Conservation (phyloP, 2,113 vertebrate species). For the Catharus minimus region DNA sequence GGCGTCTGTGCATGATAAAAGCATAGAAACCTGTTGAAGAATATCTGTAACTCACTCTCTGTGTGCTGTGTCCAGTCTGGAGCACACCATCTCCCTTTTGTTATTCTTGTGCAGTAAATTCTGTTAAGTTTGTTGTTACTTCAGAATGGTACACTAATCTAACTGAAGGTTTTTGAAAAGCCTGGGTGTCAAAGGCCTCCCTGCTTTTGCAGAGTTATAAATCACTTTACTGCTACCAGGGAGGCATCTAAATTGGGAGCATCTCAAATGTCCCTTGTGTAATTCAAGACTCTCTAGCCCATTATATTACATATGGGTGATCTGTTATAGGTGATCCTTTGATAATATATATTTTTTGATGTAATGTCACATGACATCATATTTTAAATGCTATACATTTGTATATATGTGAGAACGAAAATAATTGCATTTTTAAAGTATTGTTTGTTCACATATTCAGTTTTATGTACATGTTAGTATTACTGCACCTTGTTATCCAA, state of each 20-base stretch:
- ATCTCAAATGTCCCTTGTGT: not conserved
- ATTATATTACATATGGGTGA: not conserved
- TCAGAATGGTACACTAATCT: not conserved
- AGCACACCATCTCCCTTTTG: not conserved
- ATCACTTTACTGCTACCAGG: not conserved
- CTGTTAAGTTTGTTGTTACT: not conserved
- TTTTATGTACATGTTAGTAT: not conserved
- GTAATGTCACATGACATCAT: not conserved
- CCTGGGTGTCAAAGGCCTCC: not conserved
- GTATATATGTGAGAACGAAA: not conserved
- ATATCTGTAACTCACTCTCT: not conserved
- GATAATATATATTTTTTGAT: not conserved
- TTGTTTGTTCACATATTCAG: not conserved
- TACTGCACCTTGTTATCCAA: not conserved
- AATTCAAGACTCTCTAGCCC: not conserved
- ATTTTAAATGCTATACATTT: not conserved
- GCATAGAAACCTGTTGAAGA: not conserved
- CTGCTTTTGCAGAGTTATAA: not conserved
- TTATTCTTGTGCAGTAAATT: not conserved
- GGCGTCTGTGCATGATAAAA: not conserved
- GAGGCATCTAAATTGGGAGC: not conserved
- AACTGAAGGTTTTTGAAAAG: not conserved
- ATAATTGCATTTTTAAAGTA: not conserved
- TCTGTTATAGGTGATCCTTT: not conserved
- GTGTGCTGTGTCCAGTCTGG: not conserved